Conservation (phyloP, 2,888 invertebrate species). For the Monopis laevigella region DNA sequence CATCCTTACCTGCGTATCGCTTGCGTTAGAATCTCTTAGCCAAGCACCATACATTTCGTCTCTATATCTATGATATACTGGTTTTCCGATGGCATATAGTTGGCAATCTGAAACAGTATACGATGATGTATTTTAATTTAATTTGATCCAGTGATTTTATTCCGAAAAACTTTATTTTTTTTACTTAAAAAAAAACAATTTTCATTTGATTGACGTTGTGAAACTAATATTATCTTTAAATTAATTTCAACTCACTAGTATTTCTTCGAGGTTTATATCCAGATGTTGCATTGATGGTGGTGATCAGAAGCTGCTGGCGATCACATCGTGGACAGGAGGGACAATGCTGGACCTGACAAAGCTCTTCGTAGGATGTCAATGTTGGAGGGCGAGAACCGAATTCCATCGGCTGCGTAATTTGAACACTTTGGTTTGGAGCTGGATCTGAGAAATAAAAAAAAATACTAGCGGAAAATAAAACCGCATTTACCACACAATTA, state of each 20-base stretch:
- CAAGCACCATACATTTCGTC: slow-evolving; percentile 84
- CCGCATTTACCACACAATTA: too few species aligned
- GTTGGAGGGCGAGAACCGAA: slow-evolving; percentile 49
- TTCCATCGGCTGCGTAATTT: slow-evolving; percentile 43
- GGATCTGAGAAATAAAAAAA: slow-evolving; percentile 29
- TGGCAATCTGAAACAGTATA: slow-evolving; percentile 83
- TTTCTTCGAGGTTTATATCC: slow-evolving; percentile 51
- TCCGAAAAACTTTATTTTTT: too few species aligned
- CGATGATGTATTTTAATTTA: too few species aligned
- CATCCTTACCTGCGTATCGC: slow-evolving; percentile 46
- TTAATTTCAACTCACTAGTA: slow-evolving; percentile 41
- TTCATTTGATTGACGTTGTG: too few species aligned
- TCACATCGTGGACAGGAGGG: slow-evolving; percentile 56
- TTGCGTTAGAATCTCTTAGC: slow-evolving; percentile 78
- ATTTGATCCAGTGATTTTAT: too few species aligned
- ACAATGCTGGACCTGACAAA: slow-evolving; percentile 53
- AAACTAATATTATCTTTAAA: slow-evolving; percentile 9
- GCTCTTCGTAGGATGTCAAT: slow-evolving; percentile 51
- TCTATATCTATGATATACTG: slow-evolving; percentile 85
- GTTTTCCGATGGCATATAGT: slow-evolving; percentile 92
- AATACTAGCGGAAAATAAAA: not conserved
- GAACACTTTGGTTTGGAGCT: slow-evolving; percentile 36
- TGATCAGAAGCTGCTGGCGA: slow-evolving; percentile 44
- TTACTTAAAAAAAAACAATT: too few species aligned
- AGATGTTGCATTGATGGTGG: slow-evolving; percentile 63